phyloP scores from a whole-genome alignment of 1,140 invertebrate species.

The Chrysomallon squamiferum region DNA sequence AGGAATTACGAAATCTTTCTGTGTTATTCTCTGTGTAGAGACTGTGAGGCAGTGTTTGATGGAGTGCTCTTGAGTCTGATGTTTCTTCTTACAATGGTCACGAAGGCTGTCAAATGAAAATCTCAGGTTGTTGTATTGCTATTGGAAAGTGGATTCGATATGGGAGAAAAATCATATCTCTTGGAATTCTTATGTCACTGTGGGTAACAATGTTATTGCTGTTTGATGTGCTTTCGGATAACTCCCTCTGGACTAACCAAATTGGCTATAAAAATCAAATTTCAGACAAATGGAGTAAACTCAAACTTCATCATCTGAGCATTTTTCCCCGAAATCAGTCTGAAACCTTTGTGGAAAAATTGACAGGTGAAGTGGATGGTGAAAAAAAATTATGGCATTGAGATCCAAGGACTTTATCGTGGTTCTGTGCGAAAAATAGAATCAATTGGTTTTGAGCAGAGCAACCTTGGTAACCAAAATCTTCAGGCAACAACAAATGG shows the following conservation, averaged over 20 bases:
- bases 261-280: neutral
- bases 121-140: too few species aligned
- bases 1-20: too few species aligned
- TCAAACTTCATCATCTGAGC: neutral
- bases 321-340: neutral
- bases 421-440: conserved; percentile 5
- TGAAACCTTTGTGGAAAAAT: neutral
- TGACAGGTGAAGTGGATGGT: neutral
- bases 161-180: neutral
- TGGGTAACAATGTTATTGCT: neutral
- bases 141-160: conserved; percentile 1
- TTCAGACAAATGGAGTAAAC: neutral
- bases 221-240: neutral
- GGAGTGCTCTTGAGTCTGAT: too few species aligned
- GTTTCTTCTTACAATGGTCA: too few species aligned
- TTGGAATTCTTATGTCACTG: neutral
- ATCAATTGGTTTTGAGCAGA: neutral
- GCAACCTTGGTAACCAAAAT: too few species aligned
- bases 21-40: too few species aligned
- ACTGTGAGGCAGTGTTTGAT: too few species aligned
- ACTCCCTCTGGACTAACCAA: neutral
- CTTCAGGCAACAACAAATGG: too few species aligned
- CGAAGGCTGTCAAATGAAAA: too few species aligned
- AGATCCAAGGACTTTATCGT: conserved; percentile 1
- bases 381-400: neutral